phyloP scores from a whole-genome alignment of 2,797 vertebrate species.

The Aeoliscus strigatus region DNA sequence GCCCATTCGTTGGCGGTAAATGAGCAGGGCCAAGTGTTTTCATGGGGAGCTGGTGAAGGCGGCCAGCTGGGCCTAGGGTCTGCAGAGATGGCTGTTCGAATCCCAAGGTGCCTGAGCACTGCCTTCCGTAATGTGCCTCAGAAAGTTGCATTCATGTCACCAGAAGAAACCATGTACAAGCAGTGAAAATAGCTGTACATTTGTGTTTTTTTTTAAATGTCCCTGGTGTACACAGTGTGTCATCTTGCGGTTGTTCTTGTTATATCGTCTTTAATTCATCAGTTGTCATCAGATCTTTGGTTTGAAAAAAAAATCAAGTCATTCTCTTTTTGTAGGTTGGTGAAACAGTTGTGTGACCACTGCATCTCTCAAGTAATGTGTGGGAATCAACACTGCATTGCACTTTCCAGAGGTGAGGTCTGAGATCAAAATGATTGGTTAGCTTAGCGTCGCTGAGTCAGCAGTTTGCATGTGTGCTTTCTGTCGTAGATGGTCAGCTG shows the following conservation, averaged over 20 bases:
- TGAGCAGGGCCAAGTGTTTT: constrained; percentile 89
- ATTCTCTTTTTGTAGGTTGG: constrained; percentile 75
- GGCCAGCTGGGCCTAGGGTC: constrained; percentile 90
- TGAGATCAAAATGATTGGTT: constrained; percentile 50
- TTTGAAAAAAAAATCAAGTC: constrained; percentile 4
- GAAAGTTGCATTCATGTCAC: no score
- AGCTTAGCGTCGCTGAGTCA: background rate
- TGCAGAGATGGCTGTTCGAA: constrained; percentile 77
- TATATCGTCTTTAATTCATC: no score
- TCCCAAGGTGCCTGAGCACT: constrained; percentile 81
- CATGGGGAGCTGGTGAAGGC: constrained; percentile 88
- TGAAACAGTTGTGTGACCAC: constrained; percentile 91
- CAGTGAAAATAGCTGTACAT: no score
- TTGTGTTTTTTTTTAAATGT: background rate
- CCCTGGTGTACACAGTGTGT: no score
- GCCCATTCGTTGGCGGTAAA: constrained; percentile 88
- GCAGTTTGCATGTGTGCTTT: background rate
- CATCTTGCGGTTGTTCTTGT: background rate
- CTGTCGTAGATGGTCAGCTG: constrained; percentile 78
- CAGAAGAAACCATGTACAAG: no score
- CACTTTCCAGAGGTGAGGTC: constrained; percentile 97
- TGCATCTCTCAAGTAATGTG: constrained; percentile 94
- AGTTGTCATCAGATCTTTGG: no score
- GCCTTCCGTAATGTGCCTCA: no score
- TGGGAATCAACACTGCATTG: constrained; percentile 95